These are phyloP conservation scores for Paguma larvata DNA, from an alignment of 2,797 vertebrate species.

Conservation along the genomic window DNA sequence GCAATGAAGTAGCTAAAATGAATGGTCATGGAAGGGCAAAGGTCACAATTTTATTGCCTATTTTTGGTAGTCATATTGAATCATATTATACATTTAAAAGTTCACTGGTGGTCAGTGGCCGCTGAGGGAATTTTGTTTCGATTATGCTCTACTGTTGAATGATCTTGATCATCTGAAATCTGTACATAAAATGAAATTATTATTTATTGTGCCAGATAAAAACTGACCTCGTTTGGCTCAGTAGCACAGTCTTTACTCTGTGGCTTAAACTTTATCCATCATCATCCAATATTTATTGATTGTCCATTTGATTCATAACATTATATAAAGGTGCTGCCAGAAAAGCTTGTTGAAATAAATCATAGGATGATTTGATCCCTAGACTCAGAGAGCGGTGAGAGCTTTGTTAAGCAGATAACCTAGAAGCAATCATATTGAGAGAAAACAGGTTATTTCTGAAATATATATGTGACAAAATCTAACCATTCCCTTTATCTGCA, in stretches of 20 bases:
- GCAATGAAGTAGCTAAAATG: background rate
- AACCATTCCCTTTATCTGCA: background rate
- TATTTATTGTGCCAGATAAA: slow-evolving; percentile 52
- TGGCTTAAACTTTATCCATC: slow-evolving; percentile 47
- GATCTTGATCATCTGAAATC: background rate
- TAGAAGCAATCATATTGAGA: background rate
- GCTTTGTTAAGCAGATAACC: background rate
- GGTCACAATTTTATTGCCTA: slow-evolving; percentile 42
- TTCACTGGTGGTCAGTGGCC: background rate
- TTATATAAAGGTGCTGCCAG: background rate
- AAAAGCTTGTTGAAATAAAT: slow-evolving; percentile 33
- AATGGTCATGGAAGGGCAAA: slow-evolving; percentile 15
- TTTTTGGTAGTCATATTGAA: slow-evolving; percentile 50
- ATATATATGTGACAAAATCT: background rate
- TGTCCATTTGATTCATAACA: slow-evolving; percentile 16
- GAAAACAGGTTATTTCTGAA: background rate
- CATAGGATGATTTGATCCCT: background rate
- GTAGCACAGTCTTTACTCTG: background rate
- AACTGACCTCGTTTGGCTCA: slow-evolving; percentile 42
- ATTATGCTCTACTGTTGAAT: slow-evolving; percentile 19
- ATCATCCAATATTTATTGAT: slow-evolving; percentile 62
- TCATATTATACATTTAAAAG: slow-evolving; percentile 34
- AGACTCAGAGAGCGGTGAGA: background rate
- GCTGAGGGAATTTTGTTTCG: slow-evolving; percentile 49
- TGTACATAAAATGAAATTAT: slow-evolving; percentile 41